Base-by-base conservation (phyloP, 2,888 invertebrate species). In the Antheraea yamamai region DNA sequence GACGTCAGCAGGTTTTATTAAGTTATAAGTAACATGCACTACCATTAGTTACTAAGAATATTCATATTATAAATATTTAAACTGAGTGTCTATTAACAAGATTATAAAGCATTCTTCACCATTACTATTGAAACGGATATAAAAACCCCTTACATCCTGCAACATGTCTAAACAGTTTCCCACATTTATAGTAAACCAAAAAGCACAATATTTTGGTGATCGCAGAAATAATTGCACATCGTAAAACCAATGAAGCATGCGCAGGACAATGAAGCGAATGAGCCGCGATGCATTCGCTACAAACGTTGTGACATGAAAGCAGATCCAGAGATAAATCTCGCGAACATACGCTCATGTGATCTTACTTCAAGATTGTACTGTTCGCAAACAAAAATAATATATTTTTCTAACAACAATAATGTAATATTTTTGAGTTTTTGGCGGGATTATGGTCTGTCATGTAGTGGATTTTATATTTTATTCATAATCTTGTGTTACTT, bases 231-330 rank as follows among this genome's bases (percentile, higher is more conserved):
- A 92, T 92, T 89, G 90, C 84, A 83, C 85, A 88, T 88, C 90
- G 89, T 91, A 89, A 92, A 91, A 87, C 84, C 88, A 89, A 91
- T 91, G 92, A 88, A 85, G 82, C 92, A 83, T 88, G 79, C 76
- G 75, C 75, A 74, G 82, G 77, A 86, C 86, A 88, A 88, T 87
- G 81, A 84, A 81, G 80, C 84, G 82, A 87, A 81, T 82, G 88
- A 88, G 84, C 85, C 87, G 88, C 88, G 85, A 88, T 87, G 85
- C 75, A 55, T 77, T 68, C 70, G 77, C 78, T 83, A 84, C 86
- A 86, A 89, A 89, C 87, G 87, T 88, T 88, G 88, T 89, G 90
- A 91, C 89, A 84, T 84, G 83, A 81, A 83, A 87, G 83, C 84
- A 87, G 86, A 85, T 84, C 81, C 82, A 81, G 82, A 86, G 81